phyloP scores from a whole-genome alignment of 2,888 invertebrate genomes.

The Temnothorax ravouxi region DNA sequence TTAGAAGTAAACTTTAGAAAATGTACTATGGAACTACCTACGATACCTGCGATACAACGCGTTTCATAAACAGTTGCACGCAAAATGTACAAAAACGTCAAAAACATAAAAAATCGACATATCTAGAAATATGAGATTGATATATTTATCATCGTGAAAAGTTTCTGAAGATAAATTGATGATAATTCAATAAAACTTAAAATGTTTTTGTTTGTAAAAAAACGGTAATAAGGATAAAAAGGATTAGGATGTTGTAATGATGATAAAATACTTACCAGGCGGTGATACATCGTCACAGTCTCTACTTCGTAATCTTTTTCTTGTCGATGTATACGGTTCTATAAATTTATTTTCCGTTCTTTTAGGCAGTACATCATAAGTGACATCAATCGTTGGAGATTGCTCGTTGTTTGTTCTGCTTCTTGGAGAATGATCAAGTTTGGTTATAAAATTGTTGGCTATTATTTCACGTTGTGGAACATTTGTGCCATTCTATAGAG shows the following conservation, averaged over 20 bases:
- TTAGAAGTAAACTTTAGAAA: constrained; percentile 73
- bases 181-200: background rate
- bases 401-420: constrained; percentile 65
- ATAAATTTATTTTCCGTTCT: constrained; percentile 75
- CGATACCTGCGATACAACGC: background rate
- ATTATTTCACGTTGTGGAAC: constrained; percentile 64
- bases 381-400: constrained; percentile 67
- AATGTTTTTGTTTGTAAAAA: background rate
- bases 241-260: background rate
- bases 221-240: background rate
- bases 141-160: background rate
- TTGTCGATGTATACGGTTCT: constrained; percentile 77
- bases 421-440: constrained; percentile 82
- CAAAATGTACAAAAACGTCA: background rate
- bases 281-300: constrained; percentile 78
- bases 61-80: constrained; percentile 17
- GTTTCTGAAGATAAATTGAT: background rate
- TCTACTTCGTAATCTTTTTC: constrained; percentile 81
- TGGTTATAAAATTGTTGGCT: constrained; percentile 78
- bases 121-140: background rate
- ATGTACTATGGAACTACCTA: constrained; percentile 51
- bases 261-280: constrained; percentile 78
- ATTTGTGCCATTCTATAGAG: constrained; percentile 28
- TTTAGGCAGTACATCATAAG: constrained; percentile 71
- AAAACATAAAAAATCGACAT: background rate